Conservation (phyloP, 2,797 vertebrate species). For the Natrix natrix region DNA sequence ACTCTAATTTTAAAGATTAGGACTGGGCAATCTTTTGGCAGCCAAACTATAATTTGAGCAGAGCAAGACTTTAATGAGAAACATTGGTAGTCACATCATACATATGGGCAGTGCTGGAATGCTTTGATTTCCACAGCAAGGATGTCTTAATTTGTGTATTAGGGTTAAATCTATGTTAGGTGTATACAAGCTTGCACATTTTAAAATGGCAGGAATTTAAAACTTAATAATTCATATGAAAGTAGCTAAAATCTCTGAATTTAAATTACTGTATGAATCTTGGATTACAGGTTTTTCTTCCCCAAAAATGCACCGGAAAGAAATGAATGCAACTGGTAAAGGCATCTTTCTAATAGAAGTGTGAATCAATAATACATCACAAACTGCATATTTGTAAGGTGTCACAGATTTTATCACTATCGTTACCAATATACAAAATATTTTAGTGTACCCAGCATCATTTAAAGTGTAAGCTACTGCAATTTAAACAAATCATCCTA, state of each 20-base stretch:
- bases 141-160: neutral
- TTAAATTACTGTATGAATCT: neutral
- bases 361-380: neutral
- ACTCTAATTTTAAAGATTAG: neutral
- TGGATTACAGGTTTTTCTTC: neutral
- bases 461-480: neutral
- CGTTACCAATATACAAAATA: neutral
- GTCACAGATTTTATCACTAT: neutral
- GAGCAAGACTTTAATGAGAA: neutral
- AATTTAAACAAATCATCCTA: accelerated
- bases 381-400: neutral
- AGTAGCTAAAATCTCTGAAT: neutral
- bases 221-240: neutral
- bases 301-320: neutral
- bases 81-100: neutral
- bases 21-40: neutral
- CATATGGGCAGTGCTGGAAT: neutral
- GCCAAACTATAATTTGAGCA: neutral
- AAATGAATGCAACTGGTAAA: neutral
- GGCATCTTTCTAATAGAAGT: neutral
- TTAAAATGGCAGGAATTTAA: neutral
- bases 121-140: neutral
- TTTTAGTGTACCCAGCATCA: neutral
- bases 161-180: neutral
- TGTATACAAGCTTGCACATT: neutral